These are phyloP conservation scores for Meiosimyza decipiens DNA, from an alignment of 2,888 invertebrate genomes.

Conservation along the genomic window DNA sequence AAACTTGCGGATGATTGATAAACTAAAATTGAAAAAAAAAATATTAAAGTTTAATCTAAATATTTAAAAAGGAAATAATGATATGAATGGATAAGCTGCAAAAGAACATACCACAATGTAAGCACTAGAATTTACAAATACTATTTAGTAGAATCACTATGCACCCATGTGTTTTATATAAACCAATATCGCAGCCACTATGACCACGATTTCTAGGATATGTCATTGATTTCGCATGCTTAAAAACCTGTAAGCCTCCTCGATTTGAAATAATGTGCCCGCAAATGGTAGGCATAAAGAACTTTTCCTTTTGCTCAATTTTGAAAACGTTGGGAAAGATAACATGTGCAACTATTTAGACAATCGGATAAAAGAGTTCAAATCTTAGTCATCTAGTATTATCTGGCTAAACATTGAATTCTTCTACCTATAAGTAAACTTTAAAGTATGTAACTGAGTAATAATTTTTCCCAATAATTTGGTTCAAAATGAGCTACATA, in stretches of 20 bases:
- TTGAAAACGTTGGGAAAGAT: background rate
- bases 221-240: no score
- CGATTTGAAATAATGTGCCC: no score
- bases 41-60: slow-evolving; percentile 3
- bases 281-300: no score
- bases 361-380: background rate
- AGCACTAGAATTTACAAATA: background rate
- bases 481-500: no score
- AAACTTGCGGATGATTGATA: slow-evolving; percentile 88
- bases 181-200: background rate
- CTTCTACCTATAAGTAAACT: no score
- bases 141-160: background rate
- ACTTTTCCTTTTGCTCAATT: no score
- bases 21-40: slow-evolving; percentile 66
- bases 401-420: no score
- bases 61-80: slow-evolving; percentile 8
- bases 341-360: slow-evolving; percentile 25
- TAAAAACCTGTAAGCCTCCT: no score
- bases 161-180: background rate
- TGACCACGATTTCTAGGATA: background rate
- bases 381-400: no score
- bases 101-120: background rate
- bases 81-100: background rate
- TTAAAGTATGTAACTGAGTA: no score
- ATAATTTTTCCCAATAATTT: no score